Conservation (phyloP, 2,888 invertebrate genomes). For the Sepioteuthis lessoniana region DNA sequence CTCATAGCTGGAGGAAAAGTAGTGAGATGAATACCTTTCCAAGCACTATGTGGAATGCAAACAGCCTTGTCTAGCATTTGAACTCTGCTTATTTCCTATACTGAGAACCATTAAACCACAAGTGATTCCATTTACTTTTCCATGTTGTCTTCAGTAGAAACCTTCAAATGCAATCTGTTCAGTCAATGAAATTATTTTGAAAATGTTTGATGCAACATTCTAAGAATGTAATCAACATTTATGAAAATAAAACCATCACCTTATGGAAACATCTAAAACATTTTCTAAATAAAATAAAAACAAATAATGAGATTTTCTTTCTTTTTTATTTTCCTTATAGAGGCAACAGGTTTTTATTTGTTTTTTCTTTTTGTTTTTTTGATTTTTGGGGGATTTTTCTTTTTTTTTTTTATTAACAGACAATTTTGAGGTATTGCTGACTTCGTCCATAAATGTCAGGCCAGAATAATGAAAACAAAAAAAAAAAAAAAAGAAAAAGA, state of each 20-base stretch:
- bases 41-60: too few species aligned
- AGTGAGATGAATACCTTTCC: too few species aligned
- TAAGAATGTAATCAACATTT: background rate
- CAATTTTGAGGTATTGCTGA: constrained; percentile 33
- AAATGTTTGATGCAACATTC: background rate
- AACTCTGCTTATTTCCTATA: too few species aligned
- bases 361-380: too few species aligned
- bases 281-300: background rate
- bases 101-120: too few species aligned
- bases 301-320: constrained; percentile 33
- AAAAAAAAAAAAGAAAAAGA: background rate
- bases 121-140: too few species aligned
- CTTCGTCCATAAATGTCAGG: constrained; percentile 12
- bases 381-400: background rate
- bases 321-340: constrained; percentile 33
- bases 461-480: constrained; percentile 33
- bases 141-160: too few species aligned
- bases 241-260: background rate
- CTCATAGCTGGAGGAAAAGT: too few species aligned
- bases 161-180: too few species aligned
- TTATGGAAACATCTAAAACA: background rate
- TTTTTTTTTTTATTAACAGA: background rate
- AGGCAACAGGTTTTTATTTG: constrained; percentile 8
- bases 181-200: too few species aligned
- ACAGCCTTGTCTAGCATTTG: too few species aligned